Evolutionary conservation across 2,888 invertebrate species (phyloP), one percentile per base, ranked within the genome.

Genomic region (Mesochorus sp.): DNA sequence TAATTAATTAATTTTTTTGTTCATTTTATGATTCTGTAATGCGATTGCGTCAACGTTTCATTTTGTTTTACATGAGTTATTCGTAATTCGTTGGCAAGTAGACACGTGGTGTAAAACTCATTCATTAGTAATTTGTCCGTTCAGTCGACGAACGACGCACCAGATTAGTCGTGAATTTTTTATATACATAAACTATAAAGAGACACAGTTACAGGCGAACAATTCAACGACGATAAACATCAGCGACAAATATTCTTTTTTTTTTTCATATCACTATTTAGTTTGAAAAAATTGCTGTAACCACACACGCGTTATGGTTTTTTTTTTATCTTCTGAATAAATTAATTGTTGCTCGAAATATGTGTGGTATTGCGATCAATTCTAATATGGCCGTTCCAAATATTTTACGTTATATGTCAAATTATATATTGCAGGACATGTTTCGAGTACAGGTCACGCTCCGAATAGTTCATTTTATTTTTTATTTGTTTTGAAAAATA

Each of bases 181-280:
- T n/a, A n/a, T n/a, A 55, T 66, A 42, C 61, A 76, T 72, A 57
- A 66, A 47, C 76, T 79, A 79, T 62, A 47, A 62, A 80, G 55
- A 73, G 71, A 79, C 62, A 79, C 64, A 76, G 21, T 78, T 66
- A 81, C 64, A 59, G 68, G 76, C 71, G 71, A 80, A 81, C 72
- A 72, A 75, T 81, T 75, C 53, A 78, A 74, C 78, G 74, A 79
- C 75, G 53, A 80, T 70, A 74, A 79, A 81, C 79, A 71, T 39
- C 55, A 80, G 71, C 71, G 68, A 76, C 74, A 72, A 71, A 79
- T 80, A 80, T 76, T 76, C 57, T 57, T 68, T 53, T 53, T 39
- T 39, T n/a, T 53, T 39, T 12, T 31, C 68, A 71, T 76, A 76
- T 59, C 31, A 64, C 62, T 62, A 67, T 68, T 62, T 62, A 73